Percentiles rank a stretch among this genome's conserved stretches.
Conservation (phyloP, 1,140 invertebrate genomes). For the Antheraea mylitta region DNA sequence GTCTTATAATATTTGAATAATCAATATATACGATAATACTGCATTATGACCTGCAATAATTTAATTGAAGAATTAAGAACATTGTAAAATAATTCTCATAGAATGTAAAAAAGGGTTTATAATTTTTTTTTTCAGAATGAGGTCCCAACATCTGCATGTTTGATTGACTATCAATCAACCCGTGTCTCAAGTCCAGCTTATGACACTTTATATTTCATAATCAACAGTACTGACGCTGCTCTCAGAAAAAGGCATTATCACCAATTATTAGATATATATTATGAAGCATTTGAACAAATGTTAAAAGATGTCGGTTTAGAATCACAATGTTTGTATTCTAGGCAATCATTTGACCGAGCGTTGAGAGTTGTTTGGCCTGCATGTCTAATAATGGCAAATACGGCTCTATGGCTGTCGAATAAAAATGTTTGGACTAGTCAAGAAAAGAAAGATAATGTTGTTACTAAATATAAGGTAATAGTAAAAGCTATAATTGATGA, state of each 20-base stretch:
- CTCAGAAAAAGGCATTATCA: constrained; percentile 42
- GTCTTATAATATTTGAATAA: no score
- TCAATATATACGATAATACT: no score
- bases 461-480: constrained; percentile 41
- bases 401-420: constrained; percentile 58
- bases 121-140: constrained; percentile 44
- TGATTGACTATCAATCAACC: constrained; percentile 65
- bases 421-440: constrained; percentile 42
- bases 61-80: no score
- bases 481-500: constrained; percentile 60
- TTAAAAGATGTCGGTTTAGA: constrained; percentile 32
- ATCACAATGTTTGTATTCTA: constrained; percentile 36
- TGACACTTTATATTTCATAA: constrained; percentile 57
- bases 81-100: no score
- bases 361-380: constrained; percentile 51
- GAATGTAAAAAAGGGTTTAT: no score
- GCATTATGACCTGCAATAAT: no score
- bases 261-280: constrained; percentile 52
- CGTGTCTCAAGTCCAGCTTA: constrained; percentile 56
- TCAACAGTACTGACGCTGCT: constrained; percentile 42
- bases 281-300: constrained; percentile 40
- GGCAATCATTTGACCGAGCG: constrained; percentile 46
- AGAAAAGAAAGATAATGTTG: constrained; percentile 41
- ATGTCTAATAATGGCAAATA: constrained; percentile 60
- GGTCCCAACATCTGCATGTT: constrained; percentile 43